A percentile compares a stretch with the other conserved stretches of the same genome.
These are phyloP conservation scores for Myocastor coypus DNA, from an alignment of 2,113 vertebrate genomes.

Conservation along the genomic window DNA sequence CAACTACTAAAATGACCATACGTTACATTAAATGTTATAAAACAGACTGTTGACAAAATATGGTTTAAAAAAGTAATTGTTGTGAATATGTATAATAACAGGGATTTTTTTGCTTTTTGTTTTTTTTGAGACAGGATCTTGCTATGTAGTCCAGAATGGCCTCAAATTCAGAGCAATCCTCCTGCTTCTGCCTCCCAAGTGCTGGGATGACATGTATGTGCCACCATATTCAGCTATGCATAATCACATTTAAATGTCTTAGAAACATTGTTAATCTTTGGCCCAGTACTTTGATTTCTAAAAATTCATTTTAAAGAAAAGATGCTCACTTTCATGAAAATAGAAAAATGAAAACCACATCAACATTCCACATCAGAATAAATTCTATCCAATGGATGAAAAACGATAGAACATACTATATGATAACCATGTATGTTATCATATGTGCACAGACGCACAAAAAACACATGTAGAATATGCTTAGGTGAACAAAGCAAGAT, in stretches of 20 bases:
- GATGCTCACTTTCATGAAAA: slow-evolving; percentile 41
- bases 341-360: slow-evolving; percentile 27
- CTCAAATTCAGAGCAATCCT: background rate
- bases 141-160: background rate
- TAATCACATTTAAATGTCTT: slow-evolving; percentile 48
- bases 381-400: slow-evolving; percentile 41
- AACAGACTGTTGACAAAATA: background rate
- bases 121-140: background rate
- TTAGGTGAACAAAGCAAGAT: slow-evolving; percentile 59
- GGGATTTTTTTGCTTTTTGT: too few species aligned
- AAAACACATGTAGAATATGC: background rate
- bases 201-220: background rate
- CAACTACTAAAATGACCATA: slow-evolving; percentile 12
- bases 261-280: slow-evolving; percentile 42
- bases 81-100: slow-evolving; percentile 39
- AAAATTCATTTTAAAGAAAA: slow-evolving; percentile 56
- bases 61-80: background rate
- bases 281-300: slow-evolving; percentile 30
- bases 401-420: slow-evolving; percentile 48
- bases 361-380: slow-evolving; percentile 11
- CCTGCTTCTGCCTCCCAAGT: background rate
- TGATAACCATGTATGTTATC: background rate
- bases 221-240: background rate
- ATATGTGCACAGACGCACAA: background rate
- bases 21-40: slow-evolving; percentile 46